Conservation (phyloP, 2,888 invertebrate genomes). For the Hecatera dysodea region DNA sequence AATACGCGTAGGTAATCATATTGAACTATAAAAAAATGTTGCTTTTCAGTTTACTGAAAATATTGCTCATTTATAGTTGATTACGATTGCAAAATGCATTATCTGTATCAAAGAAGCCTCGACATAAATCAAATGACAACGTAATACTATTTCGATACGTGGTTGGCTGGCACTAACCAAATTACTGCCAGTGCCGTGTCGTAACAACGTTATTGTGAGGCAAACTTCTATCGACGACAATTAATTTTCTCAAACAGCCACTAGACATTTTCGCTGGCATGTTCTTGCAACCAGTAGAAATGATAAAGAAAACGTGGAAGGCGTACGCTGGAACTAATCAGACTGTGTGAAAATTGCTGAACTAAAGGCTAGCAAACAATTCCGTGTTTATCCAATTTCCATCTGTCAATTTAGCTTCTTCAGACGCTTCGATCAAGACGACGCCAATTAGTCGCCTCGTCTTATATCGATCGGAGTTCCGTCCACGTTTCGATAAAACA, state of each 20-base stretch:
- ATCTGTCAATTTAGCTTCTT: slow-evolving; percentile 38
- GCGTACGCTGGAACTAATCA: slow-evolving; percentile 19
- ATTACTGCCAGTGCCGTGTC: slow-evolving; percentile 54
- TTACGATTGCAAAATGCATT: slow-evolving; percentile 6
- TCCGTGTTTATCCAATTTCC: slow-evolving; percentile 34
- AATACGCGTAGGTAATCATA: neutral
- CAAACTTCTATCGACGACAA: slow-evolving; percentile 27
- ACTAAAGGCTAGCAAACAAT: slow-evolving; percentile 25
- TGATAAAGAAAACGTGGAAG: slow-evolving; percentile 39
- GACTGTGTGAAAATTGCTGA: slow-evolving; percentile 9
- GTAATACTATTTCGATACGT: slow-evolving; percentile 53
- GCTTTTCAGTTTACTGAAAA: neutral
- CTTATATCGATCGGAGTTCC: slow-evolving; percentile 28
- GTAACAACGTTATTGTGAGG: slow-evolving; percentile 37
- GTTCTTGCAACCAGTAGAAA: slow-evolving; percentile 27
- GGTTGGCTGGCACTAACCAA: slow-evolving; percentile 50
- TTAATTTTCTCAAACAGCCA: slow-evolving; percentile 39
- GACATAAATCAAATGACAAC: slow-evolving; percentile 36
- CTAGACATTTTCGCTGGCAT: slow-evolving; percentile 34
- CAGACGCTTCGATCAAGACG: no score
- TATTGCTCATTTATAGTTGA: neutral
- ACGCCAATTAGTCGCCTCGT: slow-evolving; percentile 40
- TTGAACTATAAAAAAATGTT: neutral
- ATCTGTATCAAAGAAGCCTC: slow-evolving; percentile 5
- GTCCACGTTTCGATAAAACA: slow-evolving; percentile 16